A percentile compares a stretch with the other conserved stretches of the same genome.
These are phyloP conservation scores for Rhinoraja longicauda DNA, from an alignment of 2,797 vertebrate species.

Conservation along the genomic window DNA sequence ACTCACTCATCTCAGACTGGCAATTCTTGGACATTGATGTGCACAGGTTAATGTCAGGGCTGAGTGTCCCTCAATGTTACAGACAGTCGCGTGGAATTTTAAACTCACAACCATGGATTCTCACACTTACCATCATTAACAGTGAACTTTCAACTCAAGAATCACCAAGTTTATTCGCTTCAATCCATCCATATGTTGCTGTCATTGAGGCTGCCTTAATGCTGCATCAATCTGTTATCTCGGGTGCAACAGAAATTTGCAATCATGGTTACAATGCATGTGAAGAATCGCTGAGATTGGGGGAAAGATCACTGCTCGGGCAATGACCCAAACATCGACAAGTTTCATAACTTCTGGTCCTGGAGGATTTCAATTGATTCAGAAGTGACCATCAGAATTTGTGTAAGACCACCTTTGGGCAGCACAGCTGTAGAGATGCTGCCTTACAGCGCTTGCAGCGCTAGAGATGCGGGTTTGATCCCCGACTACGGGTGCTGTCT, in stretches of 20 bases:
- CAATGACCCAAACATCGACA: neutral
- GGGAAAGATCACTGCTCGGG: neutral
- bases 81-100: neutral
- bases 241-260: neutral
- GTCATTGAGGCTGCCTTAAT: too few relatives aligned
- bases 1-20: neutral
- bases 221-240: neutral
- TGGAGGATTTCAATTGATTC: neutral
- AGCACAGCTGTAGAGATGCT: too few relatives aligned
- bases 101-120: neutral
- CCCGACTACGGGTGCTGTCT: too few relatives aligned
- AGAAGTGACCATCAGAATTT: too few relatives aligned
- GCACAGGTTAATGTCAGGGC: neutral
- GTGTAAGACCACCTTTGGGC: neutral
- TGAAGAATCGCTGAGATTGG: neutral
- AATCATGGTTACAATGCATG: neutral
- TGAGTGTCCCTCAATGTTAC: neutral
- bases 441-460: too few relatives aligned
- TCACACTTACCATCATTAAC: neutral
- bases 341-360: neutral
- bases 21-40: neutral
- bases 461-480: too few relatives aligned
- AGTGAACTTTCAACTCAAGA: too few relatives aligned
- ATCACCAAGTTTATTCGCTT: too few relatives aligned
- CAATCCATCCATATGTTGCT: too few relatives aligned